These are phyloP conservation scores for Anseranas semipalmata DNA, from an alignment of 2,113 vertebrate species.

Conservation along the genomic window DNA sequence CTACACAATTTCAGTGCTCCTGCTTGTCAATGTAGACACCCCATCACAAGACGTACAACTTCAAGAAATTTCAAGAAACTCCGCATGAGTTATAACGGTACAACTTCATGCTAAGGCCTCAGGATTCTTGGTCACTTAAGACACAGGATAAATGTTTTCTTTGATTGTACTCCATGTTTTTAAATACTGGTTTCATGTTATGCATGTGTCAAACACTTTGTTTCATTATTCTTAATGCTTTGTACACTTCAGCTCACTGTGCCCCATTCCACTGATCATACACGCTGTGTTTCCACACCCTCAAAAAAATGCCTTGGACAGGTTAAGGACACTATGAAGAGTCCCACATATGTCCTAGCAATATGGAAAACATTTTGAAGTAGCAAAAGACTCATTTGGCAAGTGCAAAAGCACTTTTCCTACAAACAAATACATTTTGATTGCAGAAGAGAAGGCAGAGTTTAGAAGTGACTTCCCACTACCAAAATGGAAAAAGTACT, in stretches of 20 bases:
- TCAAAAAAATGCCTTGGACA: background rate
- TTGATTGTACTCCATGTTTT: background rate
- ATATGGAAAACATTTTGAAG: background rate
- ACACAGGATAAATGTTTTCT: background rate
- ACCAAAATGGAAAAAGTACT: background rate
- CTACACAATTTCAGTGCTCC: background rate
- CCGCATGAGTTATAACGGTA: fast-evolving
- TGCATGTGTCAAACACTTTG: background rate
- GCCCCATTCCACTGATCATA: background rate
- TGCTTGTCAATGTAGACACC: background rate
- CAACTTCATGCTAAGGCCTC: background rate
- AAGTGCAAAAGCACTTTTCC: background rate
- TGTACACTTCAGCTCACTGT: background rate
- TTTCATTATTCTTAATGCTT: background rate
- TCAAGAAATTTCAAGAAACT: background rate
- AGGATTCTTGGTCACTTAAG: background rate
- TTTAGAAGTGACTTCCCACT: background rate
- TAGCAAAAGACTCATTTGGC: background rate
- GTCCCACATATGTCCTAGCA: background rate
- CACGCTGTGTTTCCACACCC: background rate
- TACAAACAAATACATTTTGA: background rate
- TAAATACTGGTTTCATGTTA: background rate
- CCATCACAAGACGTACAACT: background rate
- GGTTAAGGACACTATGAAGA: background rate
- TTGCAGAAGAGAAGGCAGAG: background rate